Percentiles rank a stretch among this genome's conserved stretches.
These are phyloP conservation scores for Drosophila equinoxialis DNA, from an alignment of 1,140 invertebrate genomes.

Conservation along the genomic window DNA sequence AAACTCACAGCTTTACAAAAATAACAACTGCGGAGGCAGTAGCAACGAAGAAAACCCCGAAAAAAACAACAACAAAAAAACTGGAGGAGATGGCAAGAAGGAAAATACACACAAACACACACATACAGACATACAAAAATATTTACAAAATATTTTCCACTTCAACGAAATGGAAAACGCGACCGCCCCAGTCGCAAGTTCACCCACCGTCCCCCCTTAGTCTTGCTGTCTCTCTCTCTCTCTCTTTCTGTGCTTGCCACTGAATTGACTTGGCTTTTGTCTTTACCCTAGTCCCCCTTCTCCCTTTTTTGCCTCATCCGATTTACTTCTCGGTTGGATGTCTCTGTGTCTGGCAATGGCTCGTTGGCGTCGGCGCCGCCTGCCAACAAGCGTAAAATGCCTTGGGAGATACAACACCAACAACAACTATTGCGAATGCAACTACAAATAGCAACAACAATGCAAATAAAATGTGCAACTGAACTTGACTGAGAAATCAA, in stretches of 20 bases:
- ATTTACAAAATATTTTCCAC: slow-evolving; percentile 82
- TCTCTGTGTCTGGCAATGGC: slow-evolving; percentile 68
- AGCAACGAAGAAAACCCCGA: slow-evolving; percentile 59
- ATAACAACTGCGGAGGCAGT: slow-evolving; percentile 79
- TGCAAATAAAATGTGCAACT: slow-evolving; percentile 68
- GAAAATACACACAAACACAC: slow-evolving; percentile 44
- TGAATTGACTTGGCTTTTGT: slow-evolving; percentile 79
- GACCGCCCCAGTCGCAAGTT: slow-evolving; percentile 68
- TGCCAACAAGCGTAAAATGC: slow-evolving; percentile 76
- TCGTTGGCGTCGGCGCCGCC: slow-evolving; percentile 72
- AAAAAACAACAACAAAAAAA: slow-evolving; percentile 41
- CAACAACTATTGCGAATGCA: slow-evolving; percentile 41
- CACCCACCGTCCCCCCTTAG: slow-evolving; percentile 3
- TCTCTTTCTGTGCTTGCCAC: neutral
- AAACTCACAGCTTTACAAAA: slow-evolving; percentile 79
- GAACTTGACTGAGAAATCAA: slow-evolving; percentile 82
- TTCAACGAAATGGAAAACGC: slow-evolving; percentile 82
- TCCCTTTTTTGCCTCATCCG: neutral
- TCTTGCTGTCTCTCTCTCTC: neutral
- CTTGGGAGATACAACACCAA: slow-evolving; percentile 56
- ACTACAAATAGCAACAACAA: slow-evolving; percentile 65
- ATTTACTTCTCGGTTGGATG: slow-evolving; percentile 39
- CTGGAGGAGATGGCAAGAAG: slow-evolving; percentile 19
- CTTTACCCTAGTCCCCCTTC: slow-evolving; percentile 37
- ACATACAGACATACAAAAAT: slow-evolving; percentile 67